Base-by-base conservation (phyloP, 2,888 invertebrate genomes). In the Caenorhabditis wallacei region DNA sequence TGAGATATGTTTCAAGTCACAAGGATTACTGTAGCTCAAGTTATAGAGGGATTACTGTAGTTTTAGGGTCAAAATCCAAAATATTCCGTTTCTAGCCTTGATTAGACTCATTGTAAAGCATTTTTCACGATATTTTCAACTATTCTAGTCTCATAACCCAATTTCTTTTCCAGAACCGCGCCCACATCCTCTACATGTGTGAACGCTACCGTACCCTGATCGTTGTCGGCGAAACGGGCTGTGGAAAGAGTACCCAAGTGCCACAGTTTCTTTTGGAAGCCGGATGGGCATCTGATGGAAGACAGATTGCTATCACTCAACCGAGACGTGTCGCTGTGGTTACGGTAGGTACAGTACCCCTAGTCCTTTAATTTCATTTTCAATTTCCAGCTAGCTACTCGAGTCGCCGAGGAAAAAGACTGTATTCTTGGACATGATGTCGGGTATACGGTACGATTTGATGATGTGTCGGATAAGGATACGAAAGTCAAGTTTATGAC, bases 161-260 rank as follows among this genome's bases (percentile, higher is more conserved):
- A 48, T 43, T 43, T 81, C 30, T 30, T 8, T 30, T 30, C 30
- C 80, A 91, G 92, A 95, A 95, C 88, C 94, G 95, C 78, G 95
- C 95, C 91, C 96, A 97, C 89, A 95, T 98, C 68, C 93, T 98
- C 66, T 97, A 97, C 92, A 93, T 96, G 84, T 93, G 98, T 89
- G 97, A 99, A 92, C 95, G 95, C 85, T 95, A 95, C 93, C 97
- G 97, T 92, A 95, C 96, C 0, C 93, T 98, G 57, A 95, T 99
- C 68, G 93, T 94, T 24, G 92, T 94, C 53, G 98, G 98, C 1
- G 98, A 99, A 92, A 90, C 98, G 2, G 98, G 98, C 30, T 96
- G 96, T 89, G 97, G 98, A 43, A 96, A 98, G 93, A 97, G 97
- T 91, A 98, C 97, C 0, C 97, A 97, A 94, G 95, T 97, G 7